Percentiles rank a stretch among this genome's conserved stretches.
Conservation (phyloP, 2,888 invertebrate species). For the Stratiomys singularior region DNA sequence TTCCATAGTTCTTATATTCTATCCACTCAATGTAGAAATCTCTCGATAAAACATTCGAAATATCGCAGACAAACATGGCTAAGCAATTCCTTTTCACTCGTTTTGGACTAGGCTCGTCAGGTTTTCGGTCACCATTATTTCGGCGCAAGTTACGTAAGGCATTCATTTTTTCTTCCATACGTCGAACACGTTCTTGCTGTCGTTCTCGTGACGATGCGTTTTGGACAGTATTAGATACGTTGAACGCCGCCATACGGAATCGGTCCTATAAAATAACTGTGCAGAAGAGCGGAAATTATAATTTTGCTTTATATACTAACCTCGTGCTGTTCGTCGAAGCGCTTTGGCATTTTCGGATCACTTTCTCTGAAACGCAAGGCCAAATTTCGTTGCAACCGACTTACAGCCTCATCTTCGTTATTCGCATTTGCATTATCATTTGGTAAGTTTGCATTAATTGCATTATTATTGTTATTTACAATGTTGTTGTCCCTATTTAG, state of each 20-base stretch:
- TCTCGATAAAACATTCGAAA: conserved; percentile 75
- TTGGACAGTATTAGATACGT: conserved; percentile 60
- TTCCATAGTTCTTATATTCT: conserved; percentile 70
- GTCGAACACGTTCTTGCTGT: conserved; percentile 72
- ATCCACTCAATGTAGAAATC: conserved; percentile 66
- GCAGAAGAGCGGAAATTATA: not conserved
- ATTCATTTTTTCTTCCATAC: conserved; percentile 73
- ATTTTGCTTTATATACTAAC: conserved; percentile 51
- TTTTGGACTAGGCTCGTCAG: conserved; percentile 67
- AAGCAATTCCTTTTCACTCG: conserved; percentile 75
- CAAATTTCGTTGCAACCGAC: conserved; percentile 63
- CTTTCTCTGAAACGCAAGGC: conserved; percentile 63
- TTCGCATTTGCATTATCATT: conserved; percentile 50
- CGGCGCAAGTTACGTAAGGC: conserved; percentile 61
- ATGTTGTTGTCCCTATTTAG: conserved; percentile 35
- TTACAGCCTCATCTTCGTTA: conserved; percentile 62
- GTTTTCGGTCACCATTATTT: conserved; percentile 53
- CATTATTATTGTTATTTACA: conserved; percentile 44
- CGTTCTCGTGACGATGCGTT: conserved; percentile 68
- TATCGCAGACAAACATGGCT: conserved; percentile 87
- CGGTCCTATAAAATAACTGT: conserved; percentile 59
- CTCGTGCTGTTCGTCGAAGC: conserved; percentile 65
- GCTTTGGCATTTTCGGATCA: conserved; percentile 62
- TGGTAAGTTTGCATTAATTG: conserved; percentile 20
- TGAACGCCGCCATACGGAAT: conserved; percentile 71